Base-by-base conservation (phyloP, 2,797 vertebrate species). In the Lophius americanus region DNA sequence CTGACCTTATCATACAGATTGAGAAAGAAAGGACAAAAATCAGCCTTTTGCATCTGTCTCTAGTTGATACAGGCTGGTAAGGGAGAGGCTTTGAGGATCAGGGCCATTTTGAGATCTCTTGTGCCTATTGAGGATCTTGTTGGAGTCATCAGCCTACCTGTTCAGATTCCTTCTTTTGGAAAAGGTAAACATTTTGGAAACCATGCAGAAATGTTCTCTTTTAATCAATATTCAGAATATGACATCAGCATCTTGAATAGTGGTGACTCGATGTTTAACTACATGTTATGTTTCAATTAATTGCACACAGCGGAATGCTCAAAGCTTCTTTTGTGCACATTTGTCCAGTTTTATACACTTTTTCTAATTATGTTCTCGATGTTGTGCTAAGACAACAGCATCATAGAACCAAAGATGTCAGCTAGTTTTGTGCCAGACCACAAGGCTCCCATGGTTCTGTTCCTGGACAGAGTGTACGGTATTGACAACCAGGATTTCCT, bases 401-500 rank as follows among this genome's bases (percentile, higher is more conserved):
- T 94, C 47, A 92, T 98, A n/a, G 95, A 98, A 81, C 96, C 97
- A 32, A 97, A 96, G 84, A 97, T 98, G 97, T 97, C 96, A 0
- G 97, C 97, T 13, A 97, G 96, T 85, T 98, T 98, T 37, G 96
- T 96, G 36, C 97, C 97, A 0, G 96, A 98, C 78, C 97, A 98
- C 92, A 98, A 98, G 77, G 95, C 96, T 0, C 96, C 97, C 58
- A 98, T 96, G 95, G 97, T 98, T 49, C 94, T 98, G 57, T 98
- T 98, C 89, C 85, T 98, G 87, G 97, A 98, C 90, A 94, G 97
- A 13, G 97, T 98, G 14, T 98, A 98, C 0, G 97, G 97, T 13
- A 98, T 98, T 3, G 96, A 98, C 73, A 96, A 94, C 85, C 96
- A 98, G 84, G 96, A 98, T 77, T 98, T 98, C 88, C 85, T 98